Evolutionary conservation across 2,797 vertebrate genomes (phyloP).

Genomic region (Morelia viridis): DNA sequence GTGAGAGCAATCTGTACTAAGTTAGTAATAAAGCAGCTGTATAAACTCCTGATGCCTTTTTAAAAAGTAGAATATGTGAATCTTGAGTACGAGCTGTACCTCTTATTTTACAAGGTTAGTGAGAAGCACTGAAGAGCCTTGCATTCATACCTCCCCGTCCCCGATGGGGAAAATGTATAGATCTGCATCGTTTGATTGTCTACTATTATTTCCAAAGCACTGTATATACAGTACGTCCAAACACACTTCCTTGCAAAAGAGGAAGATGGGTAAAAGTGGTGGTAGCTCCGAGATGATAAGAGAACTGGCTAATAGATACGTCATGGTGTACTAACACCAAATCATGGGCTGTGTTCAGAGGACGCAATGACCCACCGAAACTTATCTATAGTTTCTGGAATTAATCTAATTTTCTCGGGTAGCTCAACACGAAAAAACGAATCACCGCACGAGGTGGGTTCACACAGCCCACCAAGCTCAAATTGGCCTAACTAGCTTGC

Average conservation of each 20-base stretch:
- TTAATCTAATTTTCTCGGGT: not conserved
- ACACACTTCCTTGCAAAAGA: not conserved
- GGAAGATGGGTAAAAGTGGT: not conserved
- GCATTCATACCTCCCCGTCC: not conserved
- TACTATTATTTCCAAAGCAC: not conserved
- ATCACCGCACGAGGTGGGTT: not conserved
- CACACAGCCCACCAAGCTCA: not conserved
- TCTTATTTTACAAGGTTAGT: not conserved
- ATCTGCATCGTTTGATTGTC: not conserved
- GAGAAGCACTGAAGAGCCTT: not conserved
- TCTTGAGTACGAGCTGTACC: not conserved
- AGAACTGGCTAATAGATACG: not conserved
- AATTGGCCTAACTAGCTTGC: not conserved
- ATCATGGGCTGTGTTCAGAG: not conserved
- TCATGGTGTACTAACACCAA: not conserved
- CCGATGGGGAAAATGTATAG: not conserved
- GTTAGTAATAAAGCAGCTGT: not conserved
- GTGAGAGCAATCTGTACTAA: not conserved
- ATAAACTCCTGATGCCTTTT: not conserved
- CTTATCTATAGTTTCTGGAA: not conserved
- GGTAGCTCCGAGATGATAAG: not conserved
- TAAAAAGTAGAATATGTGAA: not conserved
- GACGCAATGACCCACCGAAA: not conserved
- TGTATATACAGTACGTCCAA: not conserved
- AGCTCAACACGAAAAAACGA: not conserved